Evolutionary conservation across 2,888 invertebrate genomes (phyloP).

Genomic region (Bellardia bayeri): DNA sequence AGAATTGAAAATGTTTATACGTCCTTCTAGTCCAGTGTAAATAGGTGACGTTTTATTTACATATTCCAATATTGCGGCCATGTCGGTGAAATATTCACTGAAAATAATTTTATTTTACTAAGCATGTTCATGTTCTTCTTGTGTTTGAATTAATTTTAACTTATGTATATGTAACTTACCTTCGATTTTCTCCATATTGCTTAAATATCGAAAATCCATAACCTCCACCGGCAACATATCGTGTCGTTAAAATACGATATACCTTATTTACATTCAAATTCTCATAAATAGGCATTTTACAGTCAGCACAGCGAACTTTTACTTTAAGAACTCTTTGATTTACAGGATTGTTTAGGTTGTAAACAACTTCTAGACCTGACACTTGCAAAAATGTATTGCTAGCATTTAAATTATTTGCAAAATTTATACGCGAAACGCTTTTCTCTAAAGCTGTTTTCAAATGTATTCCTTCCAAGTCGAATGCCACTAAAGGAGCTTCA

Average conservation of each 20-base stretch:
- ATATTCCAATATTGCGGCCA: conserved; percentile 62
- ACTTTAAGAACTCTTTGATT: conserved; percentile 86
- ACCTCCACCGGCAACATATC: conserved; percentile 88
- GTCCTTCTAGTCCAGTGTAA: conserved; percentile 55
- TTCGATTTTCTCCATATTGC: conserved; percentile 76
- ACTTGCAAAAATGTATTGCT: conserved; percentile 84
- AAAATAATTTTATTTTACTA: conserved; percentile 31
- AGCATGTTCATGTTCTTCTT: not conserved
- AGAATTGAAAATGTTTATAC: conserved; percentile 35
- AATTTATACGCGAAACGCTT: conserved; percentile 53
- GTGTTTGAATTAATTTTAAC: not conserved
- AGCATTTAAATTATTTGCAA: conserved; percentile 5
- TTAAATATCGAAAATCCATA: conserved; percentile 86
- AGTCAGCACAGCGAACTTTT: conserved; percentile 86
- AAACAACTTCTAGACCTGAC: conserved; percentile 84
- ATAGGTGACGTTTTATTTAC: conserved; percentile 60
- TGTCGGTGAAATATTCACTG: conserved; percentile 59
- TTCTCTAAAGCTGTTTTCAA: conserved; percentile 63
- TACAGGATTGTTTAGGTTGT: conserved; percentile 86
- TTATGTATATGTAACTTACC: conserved; percentile 65
- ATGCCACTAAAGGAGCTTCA: conserved; percentile 57
- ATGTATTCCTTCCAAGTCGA: conserved; percentile 57
- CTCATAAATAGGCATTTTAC: conserved; percentile 86
- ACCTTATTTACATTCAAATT: conserved; percentile 85
- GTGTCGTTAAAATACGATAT: conserved; percentile 87